Conservation (phyloP, 2,797 vertebrate genomes). For the Intellagama lesueurii region DNA sequence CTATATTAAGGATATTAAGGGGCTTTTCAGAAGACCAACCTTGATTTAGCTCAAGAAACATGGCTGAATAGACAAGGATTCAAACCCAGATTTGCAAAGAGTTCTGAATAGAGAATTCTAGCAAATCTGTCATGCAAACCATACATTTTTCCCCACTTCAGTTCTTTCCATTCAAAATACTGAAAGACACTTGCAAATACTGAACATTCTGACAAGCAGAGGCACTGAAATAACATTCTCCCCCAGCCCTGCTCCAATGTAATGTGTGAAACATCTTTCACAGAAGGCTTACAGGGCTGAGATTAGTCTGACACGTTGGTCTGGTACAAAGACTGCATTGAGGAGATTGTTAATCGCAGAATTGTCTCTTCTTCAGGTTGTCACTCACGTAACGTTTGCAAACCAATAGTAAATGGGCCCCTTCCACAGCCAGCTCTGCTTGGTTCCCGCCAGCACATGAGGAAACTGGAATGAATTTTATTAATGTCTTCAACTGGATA, state of each 20-base stretch:
- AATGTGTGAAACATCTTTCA: neutral
- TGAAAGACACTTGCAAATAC: too few relatives aligned
- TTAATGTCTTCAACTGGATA: constrained; percentile 81
- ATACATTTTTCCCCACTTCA: too few relatives aligned
- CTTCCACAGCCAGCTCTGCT: constrained; percentile 63
- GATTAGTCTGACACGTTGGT: neutral
- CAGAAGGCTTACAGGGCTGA: neutral
- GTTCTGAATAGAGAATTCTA: too few relatives aligned
- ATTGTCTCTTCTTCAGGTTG: constrained; percentile 1
- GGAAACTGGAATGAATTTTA: constrained; percentile 79
- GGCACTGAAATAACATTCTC: too few relatives aligned
- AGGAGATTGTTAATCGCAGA: constrained; percentile 46
- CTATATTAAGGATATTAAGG: too few relatives aligned
- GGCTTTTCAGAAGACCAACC: too few relatives aligned
- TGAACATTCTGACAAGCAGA: too few relatives aligned
- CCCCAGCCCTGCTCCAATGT: neutral
- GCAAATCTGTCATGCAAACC: too few relatives aligned
- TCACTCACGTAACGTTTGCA: constrained; percentile 20
- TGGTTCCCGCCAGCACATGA: constrained; percentile 61
- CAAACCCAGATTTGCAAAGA: too few relatives aligned
- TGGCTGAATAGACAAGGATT: too few relatives aligned
- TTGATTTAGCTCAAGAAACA: too few relatives aligned
- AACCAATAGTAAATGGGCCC: constrained; percentile 56
- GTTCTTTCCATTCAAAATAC: too few relatives aligned
- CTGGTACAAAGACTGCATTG: constrained; percentile 13